Conservation (phyloP, 2,113 vertebrate genomes). For the Butorides virescens region DNA sequence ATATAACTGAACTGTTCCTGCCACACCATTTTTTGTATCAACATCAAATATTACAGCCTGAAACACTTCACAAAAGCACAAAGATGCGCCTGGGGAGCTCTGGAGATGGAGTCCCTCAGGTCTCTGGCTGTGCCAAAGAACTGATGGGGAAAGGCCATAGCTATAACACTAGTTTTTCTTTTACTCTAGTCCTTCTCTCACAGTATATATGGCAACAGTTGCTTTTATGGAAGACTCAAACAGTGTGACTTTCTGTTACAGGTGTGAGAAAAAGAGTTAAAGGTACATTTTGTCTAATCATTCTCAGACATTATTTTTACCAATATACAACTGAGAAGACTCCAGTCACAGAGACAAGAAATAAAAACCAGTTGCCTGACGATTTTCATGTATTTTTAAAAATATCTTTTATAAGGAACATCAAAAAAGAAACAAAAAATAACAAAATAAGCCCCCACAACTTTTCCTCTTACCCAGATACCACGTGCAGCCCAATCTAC, state of each 20-base stretch:
- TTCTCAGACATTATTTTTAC: background rate
- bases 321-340: background rate
- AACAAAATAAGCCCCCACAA: background rate
- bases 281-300: background rate
- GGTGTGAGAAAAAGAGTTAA: background rate
- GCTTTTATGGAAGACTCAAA: background rate
- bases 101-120: background rate
- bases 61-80: background rate
- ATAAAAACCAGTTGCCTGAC: background rate
- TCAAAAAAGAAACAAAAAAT: background rate
- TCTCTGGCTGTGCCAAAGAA: background rate
- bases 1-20: background rate
- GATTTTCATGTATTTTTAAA: background rate
- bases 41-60: too few relatives aligned
- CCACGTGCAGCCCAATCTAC: background rate
- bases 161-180: background rate
- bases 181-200: background rate
- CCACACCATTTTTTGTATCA: background rate
- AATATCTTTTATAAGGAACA: background rate
- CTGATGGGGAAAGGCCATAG: background rate
- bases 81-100: background rate
- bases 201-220: background rate
- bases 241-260: background rate
- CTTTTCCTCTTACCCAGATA: background rate
- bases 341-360: background rate